Percentiles rank a stretch among this genome's conserved stretches.
phyloP scores from a whole-genome alignment of 2,797 vertebrate genomes.

The Hippocampus kuda region DNA sequence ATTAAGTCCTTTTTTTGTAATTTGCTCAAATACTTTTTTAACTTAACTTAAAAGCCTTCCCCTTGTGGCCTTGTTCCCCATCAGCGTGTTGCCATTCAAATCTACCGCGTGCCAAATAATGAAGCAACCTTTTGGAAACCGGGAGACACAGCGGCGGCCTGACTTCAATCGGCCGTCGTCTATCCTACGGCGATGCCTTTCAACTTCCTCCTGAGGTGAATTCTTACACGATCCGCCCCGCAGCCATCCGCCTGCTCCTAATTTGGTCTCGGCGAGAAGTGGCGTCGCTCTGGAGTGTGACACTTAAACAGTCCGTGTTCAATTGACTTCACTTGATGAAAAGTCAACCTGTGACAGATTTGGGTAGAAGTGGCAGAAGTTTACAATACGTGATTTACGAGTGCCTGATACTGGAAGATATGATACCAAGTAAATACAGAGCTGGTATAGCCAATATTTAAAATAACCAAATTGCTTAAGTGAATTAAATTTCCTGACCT shows the following conservation, averaged over 20 bases:
- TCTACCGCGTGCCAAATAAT: neutral
- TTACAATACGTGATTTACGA: neutral
- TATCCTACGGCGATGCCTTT: constrained; percentile 8
- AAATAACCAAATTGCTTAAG: too few species aligned
- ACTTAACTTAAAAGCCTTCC: neutral
- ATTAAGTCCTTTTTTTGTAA: neutral
- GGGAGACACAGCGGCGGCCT: neutral
- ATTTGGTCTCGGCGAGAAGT: neutral
- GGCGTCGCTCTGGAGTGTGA: neutral
- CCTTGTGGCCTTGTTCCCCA: neutral
- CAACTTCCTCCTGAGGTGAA: constrained; percentile 8
- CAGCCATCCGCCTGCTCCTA: constrained; percentile 2
- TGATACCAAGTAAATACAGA: too few species aligned
- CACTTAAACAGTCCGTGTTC: neutral
- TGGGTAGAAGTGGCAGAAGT: neutral
- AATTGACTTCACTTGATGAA: neutral
- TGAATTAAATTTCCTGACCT: too few species aligned
- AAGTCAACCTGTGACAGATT: neutral
- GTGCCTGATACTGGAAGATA: too few species aligned
- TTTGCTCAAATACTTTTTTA: neutral
- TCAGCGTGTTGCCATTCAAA: neutral
- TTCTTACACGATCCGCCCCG: constrained; percentile 1
- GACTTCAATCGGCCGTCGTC: neutral
- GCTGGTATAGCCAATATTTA: too few species aligned
- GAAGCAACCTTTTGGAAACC: constrained; percentile 1